A percentile compares a stretch with the other conserved stretches of the same genome.
phyloP scores from a whole-genome alignment of 2,797 vertebrate species.

The Smutsia temminckii region DNA sequence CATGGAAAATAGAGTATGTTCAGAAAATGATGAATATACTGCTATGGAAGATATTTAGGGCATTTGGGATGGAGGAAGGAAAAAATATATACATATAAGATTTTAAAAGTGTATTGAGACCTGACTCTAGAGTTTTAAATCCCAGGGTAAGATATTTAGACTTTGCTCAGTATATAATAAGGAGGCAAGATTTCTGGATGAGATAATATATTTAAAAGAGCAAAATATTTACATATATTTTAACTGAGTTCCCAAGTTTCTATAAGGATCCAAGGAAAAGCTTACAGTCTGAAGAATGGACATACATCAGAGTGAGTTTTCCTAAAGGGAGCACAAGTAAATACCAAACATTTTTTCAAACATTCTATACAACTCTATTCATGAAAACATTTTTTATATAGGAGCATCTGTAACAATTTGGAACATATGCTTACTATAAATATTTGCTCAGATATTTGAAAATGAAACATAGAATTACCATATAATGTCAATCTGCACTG shows the following conservation, averaged over 20 bases:
- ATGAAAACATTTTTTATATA: neutral
- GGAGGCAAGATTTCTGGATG: neutral
- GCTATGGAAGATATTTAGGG: neutral
- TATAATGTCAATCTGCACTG: neutral
- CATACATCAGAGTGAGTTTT: neutral
- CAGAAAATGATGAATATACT: slow-evolving; percentile 27
- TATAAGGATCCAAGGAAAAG: neutral
- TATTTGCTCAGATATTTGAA: slow-evolving; percentile 10
- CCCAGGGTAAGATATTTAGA: neutral
- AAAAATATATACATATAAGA: neutral
- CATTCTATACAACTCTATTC: neutral
- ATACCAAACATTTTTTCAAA: neutral
- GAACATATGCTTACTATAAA: neutral
- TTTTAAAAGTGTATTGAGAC: neutral
- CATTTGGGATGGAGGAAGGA: neutral
- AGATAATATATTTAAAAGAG: neutral
- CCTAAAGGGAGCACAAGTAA: neutral
- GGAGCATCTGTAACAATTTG: neutral
- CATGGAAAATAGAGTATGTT: neutral
- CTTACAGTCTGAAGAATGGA: neutral
- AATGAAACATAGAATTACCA: neutral
- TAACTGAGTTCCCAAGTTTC: neutral
- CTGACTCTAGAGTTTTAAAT: neutral
- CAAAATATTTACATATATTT: neutral
- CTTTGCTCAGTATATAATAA: neutral